Evolutionary conservation across 2,113 vertebrate species (phyloP).

Genomic region (Pristiophorus japonicus): DNA sequence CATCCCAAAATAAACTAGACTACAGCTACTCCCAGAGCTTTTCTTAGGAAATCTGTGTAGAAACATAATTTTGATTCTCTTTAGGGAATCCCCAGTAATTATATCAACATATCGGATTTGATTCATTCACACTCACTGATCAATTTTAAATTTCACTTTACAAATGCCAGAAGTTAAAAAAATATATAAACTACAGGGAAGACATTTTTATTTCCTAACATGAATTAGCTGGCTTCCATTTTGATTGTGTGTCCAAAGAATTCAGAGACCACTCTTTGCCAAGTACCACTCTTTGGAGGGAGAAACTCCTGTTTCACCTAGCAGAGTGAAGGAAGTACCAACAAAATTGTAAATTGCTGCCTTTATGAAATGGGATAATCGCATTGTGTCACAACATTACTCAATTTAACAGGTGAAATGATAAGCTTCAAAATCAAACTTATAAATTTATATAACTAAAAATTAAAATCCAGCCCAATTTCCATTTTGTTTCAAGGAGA

Average conservation of each 20-base stretch:
- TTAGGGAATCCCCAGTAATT: neutral
- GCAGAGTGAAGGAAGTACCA: neutral
- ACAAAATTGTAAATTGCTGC: neutral
- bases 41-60: neutral
- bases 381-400: neutral
- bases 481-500: neutral
- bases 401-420: neutral
- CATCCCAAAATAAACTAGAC: neutral
- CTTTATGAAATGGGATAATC: neutral
- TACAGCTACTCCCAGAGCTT: neutral
- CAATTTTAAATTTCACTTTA: neutral
- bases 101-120: neutral
- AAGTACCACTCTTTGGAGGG: neutral
- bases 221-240: neutral
- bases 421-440: neutral
- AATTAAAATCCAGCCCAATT: slow-evolving; percentile 1
- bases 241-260: neutral
- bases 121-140: neutral
- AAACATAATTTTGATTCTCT: neutral
- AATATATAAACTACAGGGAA: neutral
- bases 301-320: neutral
- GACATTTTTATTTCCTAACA: neutral
- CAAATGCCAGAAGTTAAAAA: neutral
- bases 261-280: neutral
- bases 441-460: neutral